A percentile compares a stretch with the other conserved stretches of the same genome.
phyloP scores from a whole-genome alignment of 2,797 vertebrate genomes.

The Enteromius anoplus region DNA sequence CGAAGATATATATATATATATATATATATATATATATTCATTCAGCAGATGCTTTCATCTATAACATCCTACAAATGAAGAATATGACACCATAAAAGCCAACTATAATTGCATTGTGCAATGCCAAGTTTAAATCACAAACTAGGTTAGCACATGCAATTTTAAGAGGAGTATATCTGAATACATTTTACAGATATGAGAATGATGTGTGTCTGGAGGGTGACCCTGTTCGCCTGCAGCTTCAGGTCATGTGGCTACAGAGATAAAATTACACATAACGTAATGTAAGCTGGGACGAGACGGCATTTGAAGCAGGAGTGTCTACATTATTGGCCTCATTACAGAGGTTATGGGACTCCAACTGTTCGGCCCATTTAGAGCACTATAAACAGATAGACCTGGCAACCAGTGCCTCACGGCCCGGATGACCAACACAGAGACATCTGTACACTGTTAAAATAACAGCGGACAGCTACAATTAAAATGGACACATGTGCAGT shows the following conservation, averaged over 20 bases:
- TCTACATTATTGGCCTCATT: background rate
- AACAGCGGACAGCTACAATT: background rate
- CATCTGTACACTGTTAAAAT: background rate
- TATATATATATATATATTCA: background rate
- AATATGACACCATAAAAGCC: too few species aligned
- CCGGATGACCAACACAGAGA: background rate
- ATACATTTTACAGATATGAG: background rate
- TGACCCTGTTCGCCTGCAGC: background rate
- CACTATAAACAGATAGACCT: background rate
- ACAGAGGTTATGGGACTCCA: slow-evolving; percentile 10
- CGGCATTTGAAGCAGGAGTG: background rate
- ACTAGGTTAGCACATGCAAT: background rate
- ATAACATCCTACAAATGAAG: background rate
- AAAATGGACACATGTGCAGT: background rate
- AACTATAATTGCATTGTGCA: background rate
- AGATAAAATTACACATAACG: slow-evolving; percentile 7
- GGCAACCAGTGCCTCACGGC: background rate
- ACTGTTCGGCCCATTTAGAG: background rate
- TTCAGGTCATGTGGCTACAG: background rate
- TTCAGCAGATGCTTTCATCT: background rate
- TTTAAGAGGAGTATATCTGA: background rate
- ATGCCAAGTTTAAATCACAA: background rate
- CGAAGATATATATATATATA: too few species aligned
- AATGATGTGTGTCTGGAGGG: background rate
- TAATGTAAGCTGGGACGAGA: background rate